Percentiles rank a stretch among this genome's conserved stretches.
Conservation (phyloP, 2,797 vertebrate species). For the Danio aesculapii region DNA sequence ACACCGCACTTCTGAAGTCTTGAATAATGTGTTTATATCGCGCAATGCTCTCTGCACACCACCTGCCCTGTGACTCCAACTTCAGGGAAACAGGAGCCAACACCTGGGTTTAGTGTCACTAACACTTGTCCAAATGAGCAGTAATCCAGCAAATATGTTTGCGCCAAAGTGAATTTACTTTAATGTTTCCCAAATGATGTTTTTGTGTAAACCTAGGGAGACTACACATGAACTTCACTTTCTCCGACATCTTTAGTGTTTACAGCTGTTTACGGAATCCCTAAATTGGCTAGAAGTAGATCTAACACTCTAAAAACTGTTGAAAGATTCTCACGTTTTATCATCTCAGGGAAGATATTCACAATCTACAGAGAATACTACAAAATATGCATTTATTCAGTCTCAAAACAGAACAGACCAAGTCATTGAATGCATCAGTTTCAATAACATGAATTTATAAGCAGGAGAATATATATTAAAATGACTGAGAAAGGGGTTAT, state of each 20-base stretch:
- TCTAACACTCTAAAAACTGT: not conserved
- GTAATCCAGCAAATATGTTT: constrained; percentile 33
- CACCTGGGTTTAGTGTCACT: constrained; percentile 62
- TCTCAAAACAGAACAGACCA: constrained; percentile 13
- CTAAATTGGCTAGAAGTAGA: not conserved
- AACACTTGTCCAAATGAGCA: constrained; percentile 56
- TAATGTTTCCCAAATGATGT: constrained; percentile 31
- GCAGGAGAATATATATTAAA: constrained; percentile 25
- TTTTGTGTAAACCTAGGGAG: constrained; percentile 3
- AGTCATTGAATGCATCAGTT: not conserved
- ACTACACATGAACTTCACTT: constrained; percentile 15
- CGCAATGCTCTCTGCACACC: constrained; percentile 60
- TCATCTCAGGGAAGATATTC: not conserved
- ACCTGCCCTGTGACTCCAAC: constrained; percentile 70
- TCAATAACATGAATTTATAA: constrained; percentile 15
- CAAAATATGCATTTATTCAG: constrained; percentile 28
- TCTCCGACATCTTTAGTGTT: constrained; percentile 11
- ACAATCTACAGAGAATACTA: constrained; percentile 2
- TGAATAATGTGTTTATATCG: constrained; percentile 70
- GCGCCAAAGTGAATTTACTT: constrained; percentile 32
- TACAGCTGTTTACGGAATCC: not conserved
- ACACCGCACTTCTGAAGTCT: constrained; percentile 51
- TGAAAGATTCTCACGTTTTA: not conserved
- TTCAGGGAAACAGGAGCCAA: constrained; percentile 62
- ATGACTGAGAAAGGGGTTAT: constrained; percentile 36